Conservation (phyloP, 2,113 vertebrate genomes). For the Crotalus horridus region DNA sequence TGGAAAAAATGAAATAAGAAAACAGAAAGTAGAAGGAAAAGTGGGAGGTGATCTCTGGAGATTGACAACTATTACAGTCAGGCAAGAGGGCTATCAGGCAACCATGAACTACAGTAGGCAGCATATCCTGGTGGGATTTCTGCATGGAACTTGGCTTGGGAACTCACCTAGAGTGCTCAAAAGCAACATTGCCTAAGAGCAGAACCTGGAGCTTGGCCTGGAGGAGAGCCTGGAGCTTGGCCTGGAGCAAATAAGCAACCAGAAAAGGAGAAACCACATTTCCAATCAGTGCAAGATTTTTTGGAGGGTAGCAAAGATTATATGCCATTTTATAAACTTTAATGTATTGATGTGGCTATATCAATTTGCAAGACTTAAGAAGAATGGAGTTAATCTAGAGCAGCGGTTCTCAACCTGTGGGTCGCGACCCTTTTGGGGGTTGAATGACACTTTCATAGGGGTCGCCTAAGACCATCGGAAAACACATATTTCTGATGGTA, state of each 20-base stretch:
- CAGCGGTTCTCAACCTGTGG: neutral
- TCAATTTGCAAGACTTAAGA: neutral
- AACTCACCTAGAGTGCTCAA: neutral
- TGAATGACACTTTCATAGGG: no score
- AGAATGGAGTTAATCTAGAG: neutral
- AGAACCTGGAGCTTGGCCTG: neutral
- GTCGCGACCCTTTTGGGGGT: no score
- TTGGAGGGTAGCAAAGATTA: neutral
- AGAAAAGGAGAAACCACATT: neutral
- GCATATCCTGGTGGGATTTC: neutral
- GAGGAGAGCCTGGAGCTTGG: neutral
- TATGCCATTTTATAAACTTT: neutral
- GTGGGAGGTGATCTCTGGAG: neutral
- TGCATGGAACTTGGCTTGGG: neutral
- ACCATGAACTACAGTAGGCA: neutral
- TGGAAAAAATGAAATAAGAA: neutral
- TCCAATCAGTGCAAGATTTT: neutral
- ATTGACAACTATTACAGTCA: neutral
- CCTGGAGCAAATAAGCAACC: neutral
- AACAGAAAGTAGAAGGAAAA: neutral
- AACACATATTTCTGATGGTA: no score
- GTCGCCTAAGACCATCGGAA: no score
- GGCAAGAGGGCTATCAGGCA: neutral
- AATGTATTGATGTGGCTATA: neutral
- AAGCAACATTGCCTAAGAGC: neutral